phyloP scores from a whole-genome alignment of 2,797 vertebrate genomes.

The Lacerta viridis region DNA sequence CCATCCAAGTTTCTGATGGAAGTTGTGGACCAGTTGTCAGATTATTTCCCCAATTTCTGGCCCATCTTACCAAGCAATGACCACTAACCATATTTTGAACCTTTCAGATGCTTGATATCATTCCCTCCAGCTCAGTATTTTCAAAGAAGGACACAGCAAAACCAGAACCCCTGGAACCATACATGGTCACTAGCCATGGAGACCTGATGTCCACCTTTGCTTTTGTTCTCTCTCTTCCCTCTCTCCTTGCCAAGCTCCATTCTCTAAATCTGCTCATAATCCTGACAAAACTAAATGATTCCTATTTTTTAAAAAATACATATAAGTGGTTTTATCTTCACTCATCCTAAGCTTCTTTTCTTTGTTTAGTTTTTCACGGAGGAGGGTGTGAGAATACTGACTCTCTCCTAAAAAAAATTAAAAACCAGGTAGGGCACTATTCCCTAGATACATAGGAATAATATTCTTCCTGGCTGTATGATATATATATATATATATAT shows the following conservation, averaged over 20 bases:
- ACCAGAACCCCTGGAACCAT: neutral
- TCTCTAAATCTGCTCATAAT: conserved; percentile 26
- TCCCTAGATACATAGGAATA: conserved; percentile 27
- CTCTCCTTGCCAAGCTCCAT: neutral
- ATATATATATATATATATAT: conserved; percentile 32
- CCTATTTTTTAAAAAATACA: conserved; percentile 19
- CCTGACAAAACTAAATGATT: conserved; percentile 40
- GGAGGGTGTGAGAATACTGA: conserved; percentile 38
- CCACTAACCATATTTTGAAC: too few relatives aligned
- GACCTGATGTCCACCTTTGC: neutral
- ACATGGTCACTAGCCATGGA: neutral
- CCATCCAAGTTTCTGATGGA: neutral
- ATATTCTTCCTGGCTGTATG: conserved; percentile 25
- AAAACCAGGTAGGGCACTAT: conserved; percentile 11
- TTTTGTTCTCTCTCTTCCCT: neutral
- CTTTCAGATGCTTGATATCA: neutral
- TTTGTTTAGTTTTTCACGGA: conserved; percentile 37
- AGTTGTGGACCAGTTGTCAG: neutral
- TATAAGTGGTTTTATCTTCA: conserved; percentile 55
- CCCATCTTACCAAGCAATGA: too few relatives aligned
- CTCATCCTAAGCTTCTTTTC: conserved; percentile 50
- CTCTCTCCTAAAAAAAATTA: neutral
- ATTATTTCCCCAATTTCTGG: too few relatives aligned
- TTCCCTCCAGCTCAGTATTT: too few relatives aligned
- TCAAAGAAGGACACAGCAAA: neutral